These are phyloP conservation scores for Caretta caretta DNA, from an alignment of 2,113 vertebrate genomes.

Conservation along the genomic window DNA sequence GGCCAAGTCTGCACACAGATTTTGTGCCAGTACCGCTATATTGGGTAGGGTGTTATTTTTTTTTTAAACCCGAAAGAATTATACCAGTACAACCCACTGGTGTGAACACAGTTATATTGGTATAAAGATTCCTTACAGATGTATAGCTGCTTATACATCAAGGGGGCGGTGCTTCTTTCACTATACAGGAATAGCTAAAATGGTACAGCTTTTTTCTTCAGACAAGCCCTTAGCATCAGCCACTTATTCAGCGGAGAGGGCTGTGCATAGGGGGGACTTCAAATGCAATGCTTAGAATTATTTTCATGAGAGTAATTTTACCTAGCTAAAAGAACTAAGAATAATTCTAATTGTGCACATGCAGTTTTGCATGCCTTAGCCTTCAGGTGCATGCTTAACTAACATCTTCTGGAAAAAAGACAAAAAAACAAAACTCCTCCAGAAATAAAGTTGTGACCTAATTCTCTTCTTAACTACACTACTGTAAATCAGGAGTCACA, in stretches of 20 bases:
- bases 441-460: no score
- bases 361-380: not conserved
- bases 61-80: no score
- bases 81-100: not conserved
- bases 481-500: no score
- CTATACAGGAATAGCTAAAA: not conserved
- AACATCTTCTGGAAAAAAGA: no score
- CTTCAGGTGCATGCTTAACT: no score
- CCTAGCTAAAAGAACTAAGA: not conserved
- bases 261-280: not conserved
- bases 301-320: not conserved
- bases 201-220: not conserved
- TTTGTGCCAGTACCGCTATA: not conserved
- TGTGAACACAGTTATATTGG: not conserved
- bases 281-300: not conserved
- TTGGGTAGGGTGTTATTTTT: not conserved
- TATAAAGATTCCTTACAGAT: not conserved
- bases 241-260: not conserved
- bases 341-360: not conserved
- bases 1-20: not conserved
- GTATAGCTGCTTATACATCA: not conserved
- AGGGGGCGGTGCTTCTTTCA: not conserved
- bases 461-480: no score
- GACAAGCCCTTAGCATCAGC: not conserved
- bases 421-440: no score